Evolutionary conservation across 2,888 invertebrate genomes (phyloP).

Genomic region (Euzetes globulus): DNA sequence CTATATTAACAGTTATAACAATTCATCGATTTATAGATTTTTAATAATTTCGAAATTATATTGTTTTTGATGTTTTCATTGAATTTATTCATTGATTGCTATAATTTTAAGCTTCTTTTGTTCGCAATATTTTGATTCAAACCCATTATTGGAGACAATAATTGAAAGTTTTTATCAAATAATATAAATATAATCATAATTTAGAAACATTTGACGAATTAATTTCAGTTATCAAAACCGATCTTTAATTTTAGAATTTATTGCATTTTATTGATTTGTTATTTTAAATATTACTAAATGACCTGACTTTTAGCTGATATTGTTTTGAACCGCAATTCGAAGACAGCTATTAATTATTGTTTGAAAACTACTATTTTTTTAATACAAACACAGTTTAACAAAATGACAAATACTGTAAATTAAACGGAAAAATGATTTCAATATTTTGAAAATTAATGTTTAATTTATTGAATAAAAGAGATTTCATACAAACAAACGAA

Average conservation of each 20-base stretch:
- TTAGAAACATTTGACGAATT: too few relatives aligned
- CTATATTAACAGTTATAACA: neutral
- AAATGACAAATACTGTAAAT: neutral
- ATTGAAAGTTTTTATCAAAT: neutral
- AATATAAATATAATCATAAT: neutral
- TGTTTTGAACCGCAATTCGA: neutral
- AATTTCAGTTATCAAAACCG: too few relatives aligned
- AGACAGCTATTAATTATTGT: conserved; percentile 3
- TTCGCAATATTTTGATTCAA: too few relatives aligned
- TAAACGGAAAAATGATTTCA: neutral
- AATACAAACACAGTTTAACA: too few relatives aligned
- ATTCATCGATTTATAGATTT: neutral
- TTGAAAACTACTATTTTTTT: neutral
- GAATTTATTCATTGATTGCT: neutral
- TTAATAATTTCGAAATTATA: neutral
- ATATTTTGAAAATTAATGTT: neutral
- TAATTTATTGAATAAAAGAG: neutral
- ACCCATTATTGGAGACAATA: neutral
- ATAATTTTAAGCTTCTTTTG: neutral
- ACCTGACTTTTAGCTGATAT: too few relatives aligned
- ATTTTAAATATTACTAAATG: too few relatives aligned
- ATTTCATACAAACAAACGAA: conserved; percentile 3
- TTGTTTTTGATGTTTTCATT: neutral
- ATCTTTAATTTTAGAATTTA: too few relatives aligned
- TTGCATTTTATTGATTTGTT: too few relatives aligned